Evolutionary conservation across 2,797 vertebrate genomes (phyloP).

Genomic region (Myotis planiceps): DNA sequence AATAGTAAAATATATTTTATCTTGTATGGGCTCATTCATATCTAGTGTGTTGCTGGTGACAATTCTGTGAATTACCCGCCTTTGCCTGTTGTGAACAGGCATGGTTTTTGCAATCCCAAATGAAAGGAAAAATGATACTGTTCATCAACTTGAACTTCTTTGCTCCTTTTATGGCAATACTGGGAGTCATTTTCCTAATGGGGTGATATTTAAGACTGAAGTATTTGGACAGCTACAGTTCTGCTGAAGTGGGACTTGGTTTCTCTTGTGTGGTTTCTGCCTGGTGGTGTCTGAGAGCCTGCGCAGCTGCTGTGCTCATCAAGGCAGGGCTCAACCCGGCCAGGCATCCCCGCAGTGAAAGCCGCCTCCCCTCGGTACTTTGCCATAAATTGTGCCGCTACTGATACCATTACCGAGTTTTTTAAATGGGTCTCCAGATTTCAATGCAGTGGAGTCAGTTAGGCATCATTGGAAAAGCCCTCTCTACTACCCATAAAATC

Average conservation of each 20-base stretch:
- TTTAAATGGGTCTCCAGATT: slow-evolving; percentile 33
- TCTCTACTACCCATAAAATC: slow-evolving; percentile 11
- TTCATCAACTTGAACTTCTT: slow-evolving; percentile 35
- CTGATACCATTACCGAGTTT: slow-evolving; percentile 56
- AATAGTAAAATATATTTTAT: background rate
- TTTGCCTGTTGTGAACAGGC: background rate
- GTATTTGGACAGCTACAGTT: slow-evolving; percentile 25
- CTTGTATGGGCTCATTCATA: background rate
- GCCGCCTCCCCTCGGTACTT: slow-evolving; percentile 10
- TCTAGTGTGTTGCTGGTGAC: background rate
- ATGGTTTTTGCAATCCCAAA: slow-evolving; percentile 13
- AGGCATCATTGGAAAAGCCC: slow-evolving; percentile 34
- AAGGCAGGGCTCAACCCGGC: background rate
- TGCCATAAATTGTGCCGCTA: slow-evolving; percentile 53
- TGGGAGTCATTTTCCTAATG: slow-evolving; percentile 53
- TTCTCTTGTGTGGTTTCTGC: slow-evolving; percentile 66
- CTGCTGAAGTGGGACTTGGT: slow-evolving; percentile 17
- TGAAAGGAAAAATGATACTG: slow-evolving; percentile 37
- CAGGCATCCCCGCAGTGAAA: background rate
- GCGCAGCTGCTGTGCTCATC: slow-evolving; percentile 61
- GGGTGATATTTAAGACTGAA: slow-evolving; percentile 59
- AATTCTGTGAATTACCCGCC: slow-evolving; percentile 1
- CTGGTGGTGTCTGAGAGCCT: background rate
- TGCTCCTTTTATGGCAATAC: slow-evolving; percentile 41
- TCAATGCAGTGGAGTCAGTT: slow-evolving; percentile 17